Evolutionary conservation across 2,888 invertebrate genomes (phyloP).

Genomic region (Lucinisca nassula): DNA sequence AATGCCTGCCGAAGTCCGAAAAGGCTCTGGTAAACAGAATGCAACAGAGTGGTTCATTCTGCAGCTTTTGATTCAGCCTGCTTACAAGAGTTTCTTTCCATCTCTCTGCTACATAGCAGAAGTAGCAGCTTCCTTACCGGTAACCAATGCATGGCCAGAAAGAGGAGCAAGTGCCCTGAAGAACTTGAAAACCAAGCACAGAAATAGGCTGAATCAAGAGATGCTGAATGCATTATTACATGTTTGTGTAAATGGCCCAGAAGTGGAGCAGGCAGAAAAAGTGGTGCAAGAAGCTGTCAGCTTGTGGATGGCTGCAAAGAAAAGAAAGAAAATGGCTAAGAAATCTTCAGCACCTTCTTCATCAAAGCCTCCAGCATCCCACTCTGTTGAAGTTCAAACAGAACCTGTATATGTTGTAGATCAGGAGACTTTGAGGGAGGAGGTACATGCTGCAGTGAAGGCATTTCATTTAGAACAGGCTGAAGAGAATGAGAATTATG

Average conservation of each 20-base stretch:
- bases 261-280: neutral
- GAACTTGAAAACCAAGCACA: conserved; percentile 47
- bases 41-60: conserved; percentile 36
- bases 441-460: too few species aligned
- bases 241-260: conserved; percentile 8
- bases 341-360: too few species aligned
- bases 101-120: conserved; percentile 36
- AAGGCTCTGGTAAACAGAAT: neutral
- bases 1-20: conserved; percentile 14
- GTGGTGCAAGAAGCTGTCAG: neutral
- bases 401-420: too few species aligned
- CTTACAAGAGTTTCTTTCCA: conserved; percentile 25
- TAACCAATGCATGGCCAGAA: conserved; percentile 69
- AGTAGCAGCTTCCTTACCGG: conserved; percentile 59
- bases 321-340: neutral
- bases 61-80: conserved; percentile 18
- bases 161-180: conserved; percentile 68
- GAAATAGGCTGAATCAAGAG: conserved; percentile 18
- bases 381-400: too few species aligned
- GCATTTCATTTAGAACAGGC: too few species aligned
- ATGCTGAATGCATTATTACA: conserved; percentile 6
- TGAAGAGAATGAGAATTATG: too few species aligned
- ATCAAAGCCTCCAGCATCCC: too few species aligned
- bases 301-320: neutral
- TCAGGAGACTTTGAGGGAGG: too few species aligned